These are phyloP conservation scores for Chlorocebus sabaeus DNA, from an alignment of 2,113 vertebrate genomes.

Conservation along the genomic window DNA sequence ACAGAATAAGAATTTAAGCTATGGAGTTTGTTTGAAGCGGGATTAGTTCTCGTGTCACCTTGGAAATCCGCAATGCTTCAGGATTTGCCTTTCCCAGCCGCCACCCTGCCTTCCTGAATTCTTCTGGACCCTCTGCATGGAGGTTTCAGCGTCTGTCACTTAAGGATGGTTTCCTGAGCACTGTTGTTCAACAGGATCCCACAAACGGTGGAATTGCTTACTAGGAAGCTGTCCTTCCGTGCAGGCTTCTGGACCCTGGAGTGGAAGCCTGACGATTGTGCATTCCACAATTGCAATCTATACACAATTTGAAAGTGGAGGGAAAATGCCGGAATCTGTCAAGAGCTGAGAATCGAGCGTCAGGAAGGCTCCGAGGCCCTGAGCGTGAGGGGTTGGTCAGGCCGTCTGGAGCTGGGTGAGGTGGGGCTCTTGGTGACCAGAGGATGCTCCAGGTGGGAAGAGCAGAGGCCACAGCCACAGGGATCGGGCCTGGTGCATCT, in stretches of 20 bases:
- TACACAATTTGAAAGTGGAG: fast-evolving
- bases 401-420: background rate
- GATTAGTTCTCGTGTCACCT: background rate
- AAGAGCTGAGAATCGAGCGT: background rate
- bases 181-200: fast-evolving
- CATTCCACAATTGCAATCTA: fast-evolving
- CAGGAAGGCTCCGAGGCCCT: background rate
- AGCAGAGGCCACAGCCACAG: background rate
- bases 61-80: too few relatives aligned
- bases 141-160: background rate
- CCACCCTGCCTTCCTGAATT: background rate
- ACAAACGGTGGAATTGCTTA: fast-evolving
- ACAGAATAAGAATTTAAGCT: background rate
- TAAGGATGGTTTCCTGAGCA: fast-evolving
- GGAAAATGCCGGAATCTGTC: fast-evolving
- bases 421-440: background rate
- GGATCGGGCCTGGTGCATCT: fast-evolving
- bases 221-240: fast-evolving
- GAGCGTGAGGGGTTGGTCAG: background rate
- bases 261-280: background rate
- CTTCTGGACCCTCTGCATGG: fast-evolving
- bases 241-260: fast-evolving
- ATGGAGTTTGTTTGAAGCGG: background rate
- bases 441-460: background rate
- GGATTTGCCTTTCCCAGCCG: background rate